Conservation (phyloP, 2,888 invertebrate species). For the Megamerina dolium region DNA sequence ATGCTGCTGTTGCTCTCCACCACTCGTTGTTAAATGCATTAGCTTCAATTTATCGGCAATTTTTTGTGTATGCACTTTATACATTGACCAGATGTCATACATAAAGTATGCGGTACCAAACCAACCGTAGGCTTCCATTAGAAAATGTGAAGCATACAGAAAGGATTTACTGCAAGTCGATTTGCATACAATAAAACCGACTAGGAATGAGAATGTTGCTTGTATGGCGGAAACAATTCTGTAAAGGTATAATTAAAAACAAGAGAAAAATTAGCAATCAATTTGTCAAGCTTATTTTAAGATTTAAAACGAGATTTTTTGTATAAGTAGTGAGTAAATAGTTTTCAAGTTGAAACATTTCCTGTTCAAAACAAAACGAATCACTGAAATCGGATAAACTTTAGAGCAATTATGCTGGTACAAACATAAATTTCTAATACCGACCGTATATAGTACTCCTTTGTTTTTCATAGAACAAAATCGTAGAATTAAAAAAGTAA, state of each 20-base stretch:
- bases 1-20: too few species aligned
- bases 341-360: too few species aligned
- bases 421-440: too few species aligned
- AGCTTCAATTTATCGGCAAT: slow-evolving; percentile 45
- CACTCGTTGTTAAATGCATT: slow-evolving; percentile 29
- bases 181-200: slow-evolving; percentile 60
- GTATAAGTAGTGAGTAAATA: neutral
- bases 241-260: slow-evolving; percentile 23
- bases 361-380: too few species aligned
- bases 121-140: slow-evolving; percentile 73
- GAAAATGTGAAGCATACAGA: slow-evolving; percentile 62
- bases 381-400: too few species aligned
- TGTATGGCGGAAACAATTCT: slow-evolving; percentile 70
- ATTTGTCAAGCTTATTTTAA: neutral
- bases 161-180: slow-evolving; percentile 66
- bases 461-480: too few species aligned
- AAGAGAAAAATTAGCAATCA: neutral
- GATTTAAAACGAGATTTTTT: neutral
- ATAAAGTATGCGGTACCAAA: slow-evolving; percentile 74
- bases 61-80: slow-evolving; percentile 58
- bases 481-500: too few species aligned
- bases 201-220: slow-evolving; percentile 61
- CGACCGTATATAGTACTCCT: too few species aligned
- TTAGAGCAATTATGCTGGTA: too few species aligned
- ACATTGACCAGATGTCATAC: slow-evolving; percentile 77